Evolutionary conservation across 2,113 vertebrate genomes (phyloP), one percentile per base, ranked within the genome.

Genomic region (Sinocyclocheilus grahami): DNA sequence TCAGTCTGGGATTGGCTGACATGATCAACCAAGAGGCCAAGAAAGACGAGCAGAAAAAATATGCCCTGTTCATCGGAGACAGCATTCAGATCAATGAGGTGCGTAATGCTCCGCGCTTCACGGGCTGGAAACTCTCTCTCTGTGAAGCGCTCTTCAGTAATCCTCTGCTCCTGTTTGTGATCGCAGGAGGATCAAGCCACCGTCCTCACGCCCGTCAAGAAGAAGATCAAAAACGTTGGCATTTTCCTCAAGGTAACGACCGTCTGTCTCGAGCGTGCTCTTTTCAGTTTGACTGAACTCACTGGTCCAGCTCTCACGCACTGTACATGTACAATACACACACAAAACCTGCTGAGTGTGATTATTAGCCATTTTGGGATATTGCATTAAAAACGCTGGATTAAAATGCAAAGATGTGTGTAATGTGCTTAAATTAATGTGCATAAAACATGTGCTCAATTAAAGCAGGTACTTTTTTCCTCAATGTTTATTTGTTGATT

Each of bases 191-290:
- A 97, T 3, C 91, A 94, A 0, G 97, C 97, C 22, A 94, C 93
- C 3, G 84, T 98, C 58, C 95, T 98, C 18, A 98, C 97, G 0
- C 94, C 96, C 0, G 97, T 97, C 3, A 98, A 97, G 90, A 98
- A 98, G 89, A 98, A 98, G 92, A 96, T 98, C 0, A 98, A 98
- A 88, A 98, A 98, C 1, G 96, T 98, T 20, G 97, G 96, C 4
- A 98, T 98, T 89, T 98, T 98, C 88, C 91, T 98, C 46, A 98
- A 98, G 97, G 97, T 97, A 20, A 46, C 10, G 2, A 10, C 42
- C 10, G 9, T 46, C 42, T 11, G 42, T 46, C 42, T 46, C 9
- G 0, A 0, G 39, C 39, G 5, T 39, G 39, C 5, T 42, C 39
- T 4, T 7, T 39, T 39, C 39, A 39, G 30, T 33, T 33, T 33